Conservation (phyloP, 2,113 vertebrate genomes). For the Morone saxatilis region DNA sequence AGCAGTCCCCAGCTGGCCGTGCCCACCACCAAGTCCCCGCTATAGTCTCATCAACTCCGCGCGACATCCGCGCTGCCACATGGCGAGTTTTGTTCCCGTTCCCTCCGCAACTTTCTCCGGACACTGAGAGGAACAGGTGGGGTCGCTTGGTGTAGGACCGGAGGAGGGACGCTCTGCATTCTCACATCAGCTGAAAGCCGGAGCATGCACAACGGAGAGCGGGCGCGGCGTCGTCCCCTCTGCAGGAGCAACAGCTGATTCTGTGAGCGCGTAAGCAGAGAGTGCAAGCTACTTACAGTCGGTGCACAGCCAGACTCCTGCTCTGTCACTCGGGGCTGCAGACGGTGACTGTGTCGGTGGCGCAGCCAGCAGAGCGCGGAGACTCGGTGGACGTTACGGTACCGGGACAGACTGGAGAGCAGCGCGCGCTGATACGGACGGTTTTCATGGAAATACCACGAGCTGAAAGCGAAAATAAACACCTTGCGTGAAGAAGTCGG, state of each 20-base stretch:
- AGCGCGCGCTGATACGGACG: slow-evolving; percentile 29
- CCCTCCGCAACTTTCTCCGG: slow-evolving; percentile 52
- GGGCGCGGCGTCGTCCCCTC: slow-evolving; percentile 53
- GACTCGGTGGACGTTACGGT: slow-evolving; percentile 52
- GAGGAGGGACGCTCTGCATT: slow-evolving; percentile 3
- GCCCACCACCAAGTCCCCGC: neutral
- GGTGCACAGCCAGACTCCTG: slow-evolving; percentile 52
- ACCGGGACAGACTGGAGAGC: slow-evolving; percentile 41
- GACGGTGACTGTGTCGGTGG: slow-evolving; percentile 54
- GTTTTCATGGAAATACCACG: slow-evolving; percentile 65
- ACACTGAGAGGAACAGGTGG: slow-evolving; percentile 75
- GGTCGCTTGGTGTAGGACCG: neutral
- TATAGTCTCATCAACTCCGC: slow-evolving; percentile 22
- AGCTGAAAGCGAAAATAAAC: slow-evolving; percentile 42
- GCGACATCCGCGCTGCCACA: slow-evolving; percentile 50
- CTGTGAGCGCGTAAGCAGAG: slow-evolving; percentile 69
- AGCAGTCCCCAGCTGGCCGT: slow-evolving; percentile 21
- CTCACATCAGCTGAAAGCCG: slow-evolving; percentile 5
- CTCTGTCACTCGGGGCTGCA: slow-evolving; percentile 54
- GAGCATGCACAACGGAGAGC: slow-evolving; percentile 55
- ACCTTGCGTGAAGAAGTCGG: slow-evolving; percentile 62
- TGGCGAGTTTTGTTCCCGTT: slow-evolving; percentile 39
- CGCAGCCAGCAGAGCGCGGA: slow-evolving; percentile 39
- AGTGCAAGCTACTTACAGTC: slow-evolving; percentile 74
- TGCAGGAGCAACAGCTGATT: slow-evolving; percentile 81